phyloP scores from a whole-genome alignment of 2,113 vertebrate species.

The Elachura formosa region DNA sequence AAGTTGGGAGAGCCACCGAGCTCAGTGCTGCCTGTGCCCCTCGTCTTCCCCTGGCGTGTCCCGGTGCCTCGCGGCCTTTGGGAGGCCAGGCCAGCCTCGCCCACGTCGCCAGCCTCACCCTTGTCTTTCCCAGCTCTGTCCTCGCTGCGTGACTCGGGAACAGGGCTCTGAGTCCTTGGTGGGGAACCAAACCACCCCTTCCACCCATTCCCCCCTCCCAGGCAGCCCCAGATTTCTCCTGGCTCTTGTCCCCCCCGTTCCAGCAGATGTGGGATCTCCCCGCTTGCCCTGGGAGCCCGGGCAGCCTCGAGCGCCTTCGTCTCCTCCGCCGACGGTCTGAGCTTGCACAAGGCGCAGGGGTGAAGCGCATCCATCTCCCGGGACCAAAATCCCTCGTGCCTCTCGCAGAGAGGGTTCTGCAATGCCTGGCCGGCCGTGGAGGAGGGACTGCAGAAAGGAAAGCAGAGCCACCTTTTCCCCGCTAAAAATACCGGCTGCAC shows the following conservation, averaged over 20 bases:
- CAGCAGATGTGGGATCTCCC: background rate
- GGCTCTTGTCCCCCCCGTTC: accelerated
- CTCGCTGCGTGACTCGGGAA: accelerated
- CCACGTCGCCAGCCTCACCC: background rate
- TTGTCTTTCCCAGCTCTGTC: accelerated
- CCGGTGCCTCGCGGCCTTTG: background rate
- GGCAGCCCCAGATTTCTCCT: background rate
- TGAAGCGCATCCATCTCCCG: background rate
- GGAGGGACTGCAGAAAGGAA: too few relatives aligned
- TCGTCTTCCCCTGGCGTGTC: accelerated
- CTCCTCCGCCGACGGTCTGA: background rate
- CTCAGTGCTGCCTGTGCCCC: accelerated
- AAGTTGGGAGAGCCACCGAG: too few relatives aligned
- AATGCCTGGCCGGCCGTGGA: background rate
- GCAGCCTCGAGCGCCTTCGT: background rate
- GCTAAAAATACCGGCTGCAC: too few relatives aligned
- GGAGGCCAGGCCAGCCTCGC: background rate
- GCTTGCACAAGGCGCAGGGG: background rate
- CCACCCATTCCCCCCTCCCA: background rate
- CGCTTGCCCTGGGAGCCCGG: accelerated
- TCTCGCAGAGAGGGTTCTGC: background rate
- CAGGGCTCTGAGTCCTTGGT: accelerated
- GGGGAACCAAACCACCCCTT: accelerated
- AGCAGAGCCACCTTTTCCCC: too few relatives aligned
- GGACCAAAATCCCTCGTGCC: background rate